Base-by-base conservation (phyloP, 2,113 vertebrate species). In the Dicentrarchus labrax region DNA sequence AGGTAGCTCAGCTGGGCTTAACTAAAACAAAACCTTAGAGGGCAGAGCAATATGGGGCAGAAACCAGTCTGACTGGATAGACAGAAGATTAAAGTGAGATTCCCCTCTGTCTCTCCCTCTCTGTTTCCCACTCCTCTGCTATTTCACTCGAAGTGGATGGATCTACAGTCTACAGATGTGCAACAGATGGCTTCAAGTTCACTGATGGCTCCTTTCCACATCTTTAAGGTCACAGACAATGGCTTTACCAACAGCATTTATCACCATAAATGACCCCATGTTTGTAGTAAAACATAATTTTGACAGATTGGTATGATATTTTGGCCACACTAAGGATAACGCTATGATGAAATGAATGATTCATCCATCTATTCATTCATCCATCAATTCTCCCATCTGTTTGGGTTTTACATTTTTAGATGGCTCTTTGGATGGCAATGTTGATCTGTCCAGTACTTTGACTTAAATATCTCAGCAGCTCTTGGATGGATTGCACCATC, bases 111-210 rank as follows among this genome's bases (percentile, higher is more conserved):
- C 57, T 74, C 43, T 59, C 56, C 51, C 68, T 85, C 53, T 2
- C 78, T 11, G 62, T 61, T 76, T 79, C 24, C 51, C 76, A 70
- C 71, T 76, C 39, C 73, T 22, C 43, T 45, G 41, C 72, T 86
- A 78, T 85, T 78, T 87, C 72, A 69, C 57, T 86, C 19, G 68
- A 89, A 72, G 74, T 61, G 54, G 67, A 89, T 72, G 21, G 68
- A 80, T 89, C 78, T 73, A 47, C 69, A 66, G 73, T 79, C 70
- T 86, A 71, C 92, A 94, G 94, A 91, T 91, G 90, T 85, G 87
- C 87, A 91, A 88, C 92, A 94, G 90, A 94, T 95, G 91, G 93
- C 88, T 78, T 88, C 83, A 83, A 77, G 83, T 92, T 92, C 75
- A 87, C 78, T 50, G 74, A 91, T 81, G 91, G 88, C 83, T 80